These are phyloP conservation scores for Pseudococcus viburni DNA, from an alignment of 2,888 invertebrate genomes.

Conservation along the genomic window DNA sequence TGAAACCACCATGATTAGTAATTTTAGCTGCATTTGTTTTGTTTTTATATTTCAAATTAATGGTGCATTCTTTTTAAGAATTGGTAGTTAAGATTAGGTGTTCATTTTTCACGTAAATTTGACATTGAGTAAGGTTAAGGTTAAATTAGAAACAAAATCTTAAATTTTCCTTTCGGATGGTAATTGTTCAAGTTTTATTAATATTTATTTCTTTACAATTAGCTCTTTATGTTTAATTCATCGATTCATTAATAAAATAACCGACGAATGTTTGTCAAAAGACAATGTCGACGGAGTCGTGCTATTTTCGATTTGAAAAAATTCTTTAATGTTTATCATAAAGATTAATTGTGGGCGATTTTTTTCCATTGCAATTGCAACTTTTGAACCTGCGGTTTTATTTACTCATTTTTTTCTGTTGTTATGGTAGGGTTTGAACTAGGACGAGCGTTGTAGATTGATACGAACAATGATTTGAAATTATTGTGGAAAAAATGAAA, in stretches of 20 bases:
- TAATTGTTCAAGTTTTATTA: slow-evolving; percentile 29
- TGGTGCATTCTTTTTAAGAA: not conserved
- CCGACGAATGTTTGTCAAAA: not conserved
- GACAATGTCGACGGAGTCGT: not conserved
- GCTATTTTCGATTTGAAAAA: not conserved
- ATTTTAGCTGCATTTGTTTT: not conserved
- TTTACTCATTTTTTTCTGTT: no score
- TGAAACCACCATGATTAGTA: not conserved
- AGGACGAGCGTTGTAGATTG: no score
- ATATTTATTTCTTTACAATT: slow-evolving; percentile 36
- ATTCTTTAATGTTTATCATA: not conserved
- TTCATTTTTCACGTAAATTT: not conserved
- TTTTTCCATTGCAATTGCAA: not conserved
- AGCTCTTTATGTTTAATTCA: slow-evolving; percentile 37
- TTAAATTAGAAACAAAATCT: not conserved
- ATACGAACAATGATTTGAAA: no score
- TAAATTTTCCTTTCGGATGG: not conserved
- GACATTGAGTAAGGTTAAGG: slow-evolving; percentile 20
- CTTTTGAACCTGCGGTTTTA: not conserved
- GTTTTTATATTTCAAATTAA: not conserved
- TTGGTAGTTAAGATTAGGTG: not conserved
- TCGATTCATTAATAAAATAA: slow-evolving; percentile 41
- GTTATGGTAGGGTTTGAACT: no score
- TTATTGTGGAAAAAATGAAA: no score
- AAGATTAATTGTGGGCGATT: not conserved